phyloP scores from a whole-genome alignment of 2,888 invertebrate species.

The Hydriomena furcata region DNA sequence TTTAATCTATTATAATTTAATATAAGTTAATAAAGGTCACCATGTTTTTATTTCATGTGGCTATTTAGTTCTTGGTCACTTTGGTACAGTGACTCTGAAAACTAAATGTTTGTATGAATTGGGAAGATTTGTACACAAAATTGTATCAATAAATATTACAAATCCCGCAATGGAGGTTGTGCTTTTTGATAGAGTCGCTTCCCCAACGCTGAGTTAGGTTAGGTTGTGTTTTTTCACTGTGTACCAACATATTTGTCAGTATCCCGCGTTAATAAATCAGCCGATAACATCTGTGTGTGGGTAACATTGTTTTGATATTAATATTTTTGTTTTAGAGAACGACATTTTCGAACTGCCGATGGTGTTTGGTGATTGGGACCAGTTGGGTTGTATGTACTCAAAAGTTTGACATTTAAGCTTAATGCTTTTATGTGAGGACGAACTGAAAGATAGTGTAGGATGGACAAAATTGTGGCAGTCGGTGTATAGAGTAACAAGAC shows the following conservation, averaged over 20 bases:
- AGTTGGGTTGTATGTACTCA: not conserved
- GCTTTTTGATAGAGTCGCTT: not conserved
- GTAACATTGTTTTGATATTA: constrained; percentile 47
- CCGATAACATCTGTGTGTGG: constrained; percentile 50
- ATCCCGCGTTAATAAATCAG: constrained; percentile 49
- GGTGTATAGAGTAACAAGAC: too few species aligned
- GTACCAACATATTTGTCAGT: constrained; percentile 49
- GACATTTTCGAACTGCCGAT: constrained; percentile 37
- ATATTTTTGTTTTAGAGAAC: constrained; percentile 47
- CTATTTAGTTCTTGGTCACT: too few species aligned
- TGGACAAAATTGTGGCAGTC: too few species aligned
- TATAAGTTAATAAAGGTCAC: too few species aligned
- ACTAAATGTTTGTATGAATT: too few species aligned
- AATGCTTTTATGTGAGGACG: too few species aligned
- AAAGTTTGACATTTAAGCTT: not conserved
- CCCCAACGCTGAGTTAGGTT: not conserved
- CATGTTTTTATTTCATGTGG: too few species aligned
- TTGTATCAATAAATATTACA: too few species aligned
- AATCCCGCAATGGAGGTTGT: constrained; percentile 15
- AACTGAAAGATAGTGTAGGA: too few species aligned
- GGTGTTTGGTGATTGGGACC: constrained; percentile 11
- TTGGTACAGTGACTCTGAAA: too few species aligned
- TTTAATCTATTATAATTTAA: too few species aligned
- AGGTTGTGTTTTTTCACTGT: constrained; percentile 23
- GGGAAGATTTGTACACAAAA: too few species aligned